Conservation (phyloP, 2,888 invertebrate species). For the Aspidapion aeneum region DNA sequence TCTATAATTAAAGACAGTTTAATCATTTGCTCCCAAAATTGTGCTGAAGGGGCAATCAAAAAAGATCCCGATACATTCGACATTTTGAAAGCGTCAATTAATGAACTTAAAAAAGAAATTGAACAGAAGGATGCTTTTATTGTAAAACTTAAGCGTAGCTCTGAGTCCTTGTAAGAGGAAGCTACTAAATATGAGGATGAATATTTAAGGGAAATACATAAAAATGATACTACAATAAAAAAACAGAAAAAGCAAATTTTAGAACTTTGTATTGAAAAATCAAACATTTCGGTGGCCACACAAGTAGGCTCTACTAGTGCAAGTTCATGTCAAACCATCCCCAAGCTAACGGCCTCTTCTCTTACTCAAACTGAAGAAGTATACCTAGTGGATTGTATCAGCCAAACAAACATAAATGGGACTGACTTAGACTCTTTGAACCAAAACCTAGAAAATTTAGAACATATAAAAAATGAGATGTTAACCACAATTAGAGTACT, state of each 20-base stretch:
- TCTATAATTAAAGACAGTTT: background rate
- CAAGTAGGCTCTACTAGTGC: background rate
- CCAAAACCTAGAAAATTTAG: no score
- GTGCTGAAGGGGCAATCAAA: background rate
- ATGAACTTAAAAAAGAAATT: background rate
- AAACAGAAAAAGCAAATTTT: background rate
- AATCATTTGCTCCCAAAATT: background rate
- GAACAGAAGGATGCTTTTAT: background rate
- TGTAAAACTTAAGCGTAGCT: background rate
- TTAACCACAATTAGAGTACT: no score
- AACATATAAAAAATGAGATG: no score
- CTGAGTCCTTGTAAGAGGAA: background rate
- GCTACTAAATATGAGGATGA: background rate
- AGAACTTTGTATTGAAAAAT: background rate
- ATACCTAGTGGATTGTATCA: no score
- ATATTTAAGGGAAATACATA: background rate
- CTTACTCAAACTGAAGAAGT: no score
- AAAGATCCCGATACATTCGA: background rate
- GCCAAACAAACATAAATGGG: no score
- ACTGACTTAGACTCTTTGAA: no score
- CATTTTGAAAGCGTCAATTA: background rate
- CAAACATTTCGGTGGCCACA: background rate
- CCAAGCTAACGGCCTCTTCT: no score
- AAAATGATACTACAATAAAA: background rate
- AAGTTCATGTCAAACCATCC: no score